Conservation (phyloP, 2,888 invertebrate genomes). For the Dexiosoma caninum region DNA sequence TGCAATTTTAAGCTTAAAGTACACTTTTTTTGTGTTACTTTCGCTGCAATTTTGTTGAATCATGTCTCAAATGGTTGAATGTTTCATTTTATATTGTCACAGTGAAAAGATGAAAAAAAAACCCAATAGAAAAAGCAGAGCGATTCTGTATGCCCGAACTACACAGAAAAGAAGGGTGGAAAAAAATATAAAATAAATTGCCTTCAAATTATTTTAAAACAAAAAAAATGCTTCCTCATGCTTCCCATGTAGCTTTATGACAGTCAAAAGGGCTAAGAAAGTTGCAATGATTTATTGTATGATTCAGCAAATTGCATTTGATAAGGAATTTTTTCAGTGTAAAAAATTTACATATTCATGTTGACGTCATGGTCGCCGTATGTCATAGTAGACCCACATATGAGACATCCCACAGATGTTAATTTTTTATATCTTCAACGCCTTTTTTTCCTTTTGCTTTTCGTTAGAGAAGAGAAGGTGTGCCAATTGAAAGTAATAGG, state of each 20-base stretch:
- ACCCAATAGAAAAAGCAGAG: background rate
- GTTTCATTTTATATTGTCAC: constrained; percentile 40
- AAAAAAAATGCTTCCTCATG: too few relatives aligned
- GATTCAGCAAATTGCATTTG: too few relatives aligned
- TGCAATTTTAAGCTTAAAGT: constrained; percentile 23
- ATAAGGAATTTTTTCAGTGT: constrained; percentile 3
- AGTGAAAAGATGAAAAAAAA: background rate
- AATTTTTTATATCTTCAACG: constrained; percentile 41
- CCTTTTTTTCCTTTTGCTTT: background rate
- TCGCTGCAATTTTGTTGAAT: constrained; percentile 12
- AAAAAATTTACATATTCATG: background rate
- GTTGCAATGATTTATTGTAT: too few relatives aligned
- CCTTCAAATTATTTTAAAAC: too few relatives aligned
- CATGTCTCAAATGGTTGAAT: constrained; percentile 42
- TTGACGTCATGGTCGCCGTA: constrained; percentile 19
- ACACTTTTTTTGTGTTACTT: background rate
- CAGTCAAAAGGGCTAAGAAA: too few relatives aligned
- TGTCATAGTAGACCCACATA: constrained; percentile 52
- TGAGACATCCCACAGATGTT: constrained; percentile 56
- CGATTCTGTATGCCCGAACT: background rate
- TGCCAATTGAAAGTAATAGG: background rate
- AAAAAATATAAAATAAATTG: too few relatives aligned
- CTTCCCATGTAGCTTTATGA: too few relatives aligned
- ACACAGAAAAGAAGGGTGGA: background rate
- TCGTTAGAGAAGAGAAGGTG: background rate